Percentiles rank a stretch among this genome's conserved stretches.
Evolutionary conservation across 2,113 vertebrate species (phyloP).

Genomic region (Colaptes auratus): DNA sequence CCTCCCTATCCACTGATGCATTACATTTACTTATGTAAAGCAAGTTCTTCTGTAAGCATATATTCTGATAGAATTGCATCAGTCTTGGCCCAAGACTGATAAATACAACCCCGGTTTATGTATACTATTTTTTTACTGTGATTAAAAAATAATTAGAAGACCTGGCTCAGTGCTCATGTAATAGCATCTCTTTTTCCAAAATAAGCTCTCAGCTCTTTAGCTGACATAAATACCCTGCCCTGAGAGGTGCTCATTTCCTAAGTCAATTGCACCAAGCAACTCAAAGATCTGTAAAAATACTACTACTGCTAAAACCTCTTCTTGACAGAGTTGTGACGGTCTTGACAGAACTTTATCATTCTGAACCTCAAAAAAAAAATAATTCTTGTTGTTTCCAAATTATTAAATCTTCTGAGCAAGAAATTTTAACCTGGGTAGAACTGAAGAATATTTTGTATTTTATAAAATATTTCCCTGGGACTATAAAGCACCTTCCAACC

Average conservation of each 20-base stretch:
- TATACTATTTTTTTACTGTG: not conserved
- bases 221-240: not conserved
- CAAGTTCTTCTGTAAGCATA: not conserved
- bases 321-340: not conserved
- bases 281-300: not conserved
- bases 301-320: not conserved
- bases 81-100: not conserved
- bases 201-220: not conserved
- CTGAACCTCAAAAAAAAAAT: not conserved
- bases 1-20: not conserved
- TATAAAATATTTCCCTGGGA: not conserved
- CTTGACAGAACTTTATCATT: conserved; percentile 1
- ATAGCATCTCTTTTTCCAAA: not conserved
- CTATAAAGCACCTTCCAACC: not conserved
- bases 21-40: not conserved
- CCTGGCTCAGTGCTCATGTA: not conserved
- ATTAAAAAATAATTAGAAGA: not conserved
- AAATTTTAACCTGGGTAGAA: too few relatives aligned
- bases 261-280: not conserved
- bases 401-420: not conserved
- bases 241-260: not conserved
- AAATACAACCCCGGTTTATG: not conserved
- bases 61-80: not conserved
- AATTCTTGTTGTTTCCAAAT: not conserved
- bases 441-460: not conserved